Evolutionary conservation across 2,113 vertebrate genomes (phyloP).

Genomic region (Pungitius pungitius): DNA sequence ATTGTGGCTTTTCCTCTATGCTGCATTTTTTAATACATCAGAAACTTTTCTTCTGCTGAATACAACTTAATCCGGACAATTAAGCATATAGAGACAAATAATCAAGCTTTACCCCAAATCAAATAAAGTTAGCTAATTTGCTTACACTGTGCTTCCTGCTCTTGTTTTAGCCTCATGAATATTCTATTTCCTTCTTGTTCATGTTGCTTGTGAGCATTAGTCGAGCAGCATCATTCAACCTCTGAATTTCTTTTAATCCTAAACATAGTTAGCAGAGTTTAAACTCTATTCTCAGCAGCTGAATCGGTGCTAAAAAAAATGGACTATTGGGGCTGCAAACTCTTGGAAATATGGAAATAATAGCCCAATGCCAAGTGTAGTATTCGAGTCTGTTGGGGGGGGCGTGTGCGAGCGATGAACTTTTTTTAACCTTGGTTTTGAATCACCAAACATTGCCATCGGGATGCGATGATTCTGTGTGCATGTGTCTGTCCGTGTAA

Average conservation of each 20-base stretch:
- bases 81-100: constrained; percentile 59
- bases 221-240: constrained; percentile 50
- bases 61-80: constrained; percentile 65
- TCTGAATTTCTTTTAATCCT: constrained; percentile 65
- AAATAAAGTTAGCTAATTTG: constrained; percentile 70
- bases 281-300: constrained; percentile 53
- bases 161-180: constrained; percentile 70
- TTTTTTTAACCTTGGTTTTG: constrained; percentile 72
- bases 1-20: constrained; percentile 23
- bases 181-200: constrained; percentile 73
- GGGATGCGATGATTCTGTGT: constrained; percentile 51
- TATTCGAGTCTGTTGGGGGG: constrained; percentile 38
- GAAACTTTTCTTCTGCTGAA: constrained; percentile 52
- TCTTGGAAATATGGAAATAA: constrained; percentile 58
- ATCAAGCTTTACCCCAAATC: constrained; percentile 58
- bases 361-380: constrained; percentile 42
- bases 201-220: constrained; percentile 68
- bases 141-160: constrained; percentile 66
- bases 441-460: constrained; percentile 70
- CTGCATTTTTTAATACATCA: constrained; percentile 33
- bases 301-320: constrained; percentile 58
- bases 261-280: constrained; percentile 56
- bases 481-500: constrained; percentile 34
- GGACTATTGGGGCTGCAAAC: constrained; percentile 60
- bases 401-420: constrained; percentile 50